phyloP scores from a whole-genome alignment of 2,797 vertebrate species.

The Oreonectes daqikongensis region DNA sequence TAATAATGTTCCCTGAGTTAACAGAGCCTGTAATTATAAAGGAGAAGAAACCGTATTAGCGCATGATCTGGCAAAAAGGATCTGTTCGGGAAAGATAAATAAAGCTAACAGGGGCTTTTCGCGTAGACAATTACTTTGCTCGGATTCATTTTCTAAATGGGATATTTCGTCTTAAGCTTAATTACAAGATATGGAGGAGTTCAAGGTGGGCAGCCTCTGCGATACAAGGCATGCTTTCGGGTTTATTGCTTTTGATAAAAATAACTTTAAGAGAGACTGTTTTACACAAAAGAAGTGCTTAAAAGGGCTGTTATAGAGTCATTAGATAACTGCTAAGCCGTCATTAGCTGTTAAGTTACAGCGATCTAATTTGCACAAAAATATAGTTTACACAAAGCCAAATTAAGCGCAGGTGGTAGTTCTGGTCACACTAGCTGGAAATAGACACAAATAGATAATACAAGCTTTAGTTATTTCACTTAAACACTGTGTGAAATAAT shows the following conservation, averaged over 20 bases:
- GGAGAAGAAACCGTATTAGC: slow-evolving; percentile 38
- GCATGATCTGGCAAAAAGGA: slow-evolving; percentile 36
- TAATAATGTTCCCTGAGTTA: slow-evolving; percentile 42
- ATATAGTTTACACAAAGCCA: slow-evolving; percentile 19
- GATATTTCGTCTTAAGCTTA: slow-evolving; percentile 34
- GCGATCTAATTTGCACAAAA: slow-evolving; percentile 25
- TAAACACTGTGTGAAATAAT: not conserved
- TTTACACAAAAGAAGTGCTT: slow-evolving; percentile 16
- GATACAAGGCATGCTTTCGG: slow-evolving; percentile 15
- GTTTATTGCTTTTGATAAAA: slow-evolving; percentile 24
- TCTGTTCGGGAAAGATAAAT: slow-evolving; percentile 47
- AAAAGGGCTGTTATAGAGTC: slow-evolving; percentile 7
- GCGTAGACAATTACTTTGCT: slow-evolving; percentile 19
- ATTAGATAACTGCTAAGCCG: slow-evolving; percentile 45
- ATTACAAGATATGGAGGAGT: slow-evolving; percentile 33
- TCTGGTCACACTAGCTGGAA: slow-evolving; percentile 17
- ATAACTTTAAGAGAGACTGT: slow-evolving; percentile 4
- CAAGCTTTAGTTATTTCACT: not conserved
- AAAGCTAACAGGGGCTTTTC: slow-evolving; percentile 36
- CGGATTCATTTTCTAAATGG: slow-evolving; percentile 42
- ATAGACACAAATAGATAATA: slow-evolving; percentile 10
- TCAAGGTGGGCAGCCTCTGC: slow-evolving; percentile 16
- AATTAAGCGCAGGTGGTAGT: slow-evolving; percentile 32
- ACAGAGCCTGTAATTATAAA: slow-evolving; percentile 46
- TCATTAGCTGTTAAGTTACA: slow-evolving; percentile 23